Percentiles rank a stretch among this genome's conserved stretches.
Conservation (phyloP, 2,113 vertebrate species). For the Rousettus leschenaultii region DNA sequence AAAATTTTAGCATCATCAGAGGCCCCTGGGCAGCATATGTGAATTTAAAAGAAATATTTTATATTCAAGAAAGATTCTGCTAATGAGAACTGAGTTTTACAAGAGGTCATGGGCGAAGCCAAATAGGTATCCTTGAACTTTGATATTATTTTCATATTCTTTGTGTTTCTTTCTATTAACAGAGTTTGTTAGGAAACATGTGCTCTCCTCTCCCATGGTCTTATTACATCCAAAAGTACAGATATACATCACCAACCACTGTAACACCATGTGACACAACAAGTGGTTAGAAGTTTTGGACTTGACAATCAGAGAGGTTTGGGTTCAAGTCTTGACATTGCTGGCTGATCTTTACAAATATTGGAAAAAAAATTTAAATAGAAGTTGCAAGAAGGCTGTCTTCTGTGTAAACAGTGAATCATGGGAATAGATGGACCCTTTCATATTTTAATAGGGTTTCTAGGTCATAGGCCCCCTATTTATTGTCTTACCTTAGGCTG, state of each 20-base stretch:
- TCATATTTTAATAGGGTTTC: not conserved
- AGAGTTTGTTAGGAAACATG: not conserved
- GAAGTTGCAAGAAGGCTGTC: not conserved
- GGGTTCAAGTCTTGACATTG: not conserved
- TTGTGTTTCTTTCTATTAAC: not conserved
- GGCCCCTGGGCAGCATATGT: not conserved
- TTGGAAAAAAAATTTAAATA: not conserved
- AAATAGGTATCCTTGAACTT: not conserved
- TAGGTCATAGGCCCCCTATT: not conserved
- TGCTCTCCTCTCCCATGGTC: not conserved
- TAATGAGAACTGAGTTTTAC: not conserved
- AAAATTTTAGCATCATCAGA: not conserved
- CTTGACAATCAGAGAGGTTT: not conserved
- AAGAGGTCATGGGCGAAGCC: not conserved
- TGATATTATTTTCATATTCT: not conserved
- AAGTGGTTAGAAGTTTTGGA: not conserved
- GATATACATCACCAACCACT: not conserved
- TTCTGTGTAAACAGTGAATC: not conserved
- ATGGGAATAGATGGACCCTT: not conserved
- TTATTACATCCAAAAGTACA: not conserved
- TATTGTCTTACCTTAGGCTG: conserved; percentile 41
- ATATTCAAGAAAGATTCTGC: not conserved
- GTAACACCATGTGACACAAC: not conserved
- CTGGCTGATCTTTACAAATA: conserved; percentile 3
- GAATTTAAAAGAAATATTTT: not conserved